Percentiles rank a stretch among this genome's conserved stretches.
phyloP scores from a whole-genome alignment of 2,113 vertebrate species.

The Pogonocichla stellata region DNA sequence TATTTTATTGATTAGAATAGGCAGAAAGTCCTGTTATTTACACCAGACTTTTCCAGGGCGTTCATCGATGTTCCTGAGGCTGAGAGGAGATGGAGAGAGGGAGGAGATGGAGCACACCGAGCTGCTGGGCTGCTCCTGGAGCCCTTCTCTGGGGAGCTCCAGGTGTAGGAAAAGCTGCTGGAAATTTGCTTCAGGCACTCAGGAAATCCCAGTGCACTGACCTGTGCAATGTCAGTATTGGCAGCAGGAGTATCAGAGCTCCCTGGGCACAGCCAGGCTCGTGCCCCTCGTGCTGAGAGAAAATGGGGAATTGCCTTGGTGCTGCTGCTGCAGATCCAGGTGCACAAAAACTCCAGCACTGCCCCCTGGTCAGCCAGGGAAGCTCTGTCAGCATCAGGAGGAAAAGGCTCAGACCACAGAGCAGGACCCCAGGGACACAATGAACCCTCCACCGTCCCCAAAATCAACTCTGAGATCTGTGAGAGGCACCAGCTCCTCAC shows the following conservation, averaged over 20 bases:
- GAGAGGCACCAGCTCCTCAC: neutral
- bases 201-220: neutral
- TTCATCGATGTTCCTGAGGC: neutral
- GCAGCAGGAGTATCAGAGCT: neutral
- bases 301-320: neutral
- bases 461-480: accelerated
- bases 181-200: neutral
- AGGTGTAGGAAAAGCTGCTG: neutral
- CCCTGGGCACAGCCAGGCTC: neutral
- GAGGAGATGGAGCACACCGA: accelerated
- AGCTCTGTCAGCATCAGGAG: neutral
- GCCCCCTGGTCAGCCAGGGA: accelerated
- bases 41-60: neutral
- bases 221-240: accelerated
- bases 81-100: neutral
- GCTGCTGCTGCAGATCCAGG: neutral
- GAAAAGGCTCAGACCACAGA: neutral
- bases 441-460: neutral
- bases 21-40: conserved; percentile 17
- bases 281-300: neutral
- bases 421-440: neutral
- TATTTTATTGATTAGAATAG: conserved; percentile 33
- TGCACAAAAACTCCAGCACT: neutral
- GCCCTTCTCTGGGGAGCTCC: too few relatives aligned
- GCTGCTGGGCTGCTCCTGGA: neutral